Base-by-base conservation (phyloP, 2,888 invertebrate genomes). In the Phaedon cochleariae region DNA sequence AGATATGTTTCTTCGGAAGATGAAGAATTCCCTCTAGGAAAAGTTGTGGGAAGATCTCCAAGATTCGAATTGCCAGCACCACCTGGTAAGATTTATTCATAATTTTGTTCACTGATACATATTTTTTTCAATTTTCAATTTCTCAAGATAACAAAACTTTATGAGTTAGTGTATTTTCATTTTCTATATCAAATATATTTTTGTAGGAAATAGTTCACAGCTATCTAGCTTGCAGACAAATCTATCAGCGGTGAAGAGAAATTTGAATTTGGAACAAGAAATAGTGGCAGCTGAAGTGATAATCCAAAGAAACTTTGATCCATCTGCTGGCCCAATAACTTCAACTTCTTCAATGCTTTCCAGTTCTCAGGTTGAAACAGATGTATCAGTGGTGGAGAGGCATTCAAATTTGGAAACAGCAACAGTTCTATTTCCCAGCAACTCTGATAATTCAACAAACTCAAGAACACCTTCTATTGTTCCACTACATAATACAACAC, bases 201-300 rank as follows among this genome's bases (percentile, higher is more conserved):
- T 34, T 34, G 1, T 10, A 34, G 31, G 31, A 9, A 5, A 9
- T 34, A 34, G 10, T 34, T 34, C 31, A 9, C 31, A 34, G 10
- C 31, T 34, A 34, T 7, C 52, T 29, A 52, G 52, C 18, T 29
- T 29, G 15, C 1, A 31, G 15, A 52, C 31, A 29, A 7, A 26
- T 26, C 29, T 52, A 17, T 17, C 52, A 17, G 17, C 29, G 52
- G 31, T 31, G 15, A 52, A 52, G 29, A 17, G 18, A 31, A 52
- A 52, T 52, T 52, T 10, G 9, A 52, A 52, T n/a, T 52, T 31
- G 12, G 52, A 52, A 31, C 29, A 52, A 20, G 31, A 52, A 29
- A 17, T 10, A 15, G 3, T 26, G 26, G 17, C 22, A 51, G 12
- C 17, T 10, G 21, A 10, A 7, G 26, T 21, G 1, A 7, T 29